Base-by-base conservation (phyloP, 2,797 vertebrate genomes). In the Tarsius wallacei region DNA sequence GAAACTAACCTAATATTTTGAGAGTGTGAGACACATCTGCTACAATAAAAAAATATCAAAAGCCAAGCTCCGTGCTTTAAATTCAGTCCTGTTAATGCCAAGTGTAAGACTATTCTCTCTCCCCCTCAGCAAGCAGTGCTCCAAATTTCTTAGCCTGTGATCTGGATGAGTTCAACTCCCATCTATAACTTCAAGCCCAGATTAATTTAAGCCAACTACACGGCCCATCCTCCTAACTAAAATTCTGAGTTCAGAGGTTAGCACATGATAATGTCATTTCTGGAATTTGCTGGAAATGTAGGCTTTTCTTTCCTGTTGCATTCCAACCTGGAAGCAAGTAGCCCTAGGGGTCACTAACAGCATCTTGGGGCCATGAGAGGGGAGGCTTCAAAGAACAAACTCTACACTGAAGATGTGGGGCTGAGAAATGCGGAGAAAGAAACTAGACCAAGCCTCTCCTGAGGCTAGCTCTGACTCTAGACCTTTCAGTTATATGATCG, bases 221-320 rank as follows among this genome's bases (percentile, higher is more conserved):
- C 47, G 36, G 21, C 36, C 70, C 73, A 87, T 33, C 12, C 61
- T 81, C n/a, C 61, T 83, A 53, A 57, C 59, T 47, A 87, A 2
- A 63, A 74, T 63, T 76, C 63, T 87, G 33, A 96, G 31, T 51
- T 94, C 71, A 96, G 24, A 55, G 9, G 87, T 57, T 36, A 78
- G 28, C 76, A 76, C 7, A 59, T 33, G 70, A 33, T 19, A 47
- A 3, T 26, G 17, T 81, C 49, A 70, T 9, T 78, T 92, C 81
- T 28, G 15, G 36, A 93, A 93, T 31, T 51, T 93, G 53, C 59
- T 87, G 13, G 21, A 81, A 33, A 93, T 28, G 4, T 1, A 91
- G 22, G 16, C 42, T 57, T 85, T 87, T 95, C 78, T 87, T 84
- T 80, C 33, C 28, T 86, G 42, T 26, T 94, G 49, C 19, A 84